Conservation (phyloP, 2,113 vertebrate species). For the Piprites chloris region DNA sequence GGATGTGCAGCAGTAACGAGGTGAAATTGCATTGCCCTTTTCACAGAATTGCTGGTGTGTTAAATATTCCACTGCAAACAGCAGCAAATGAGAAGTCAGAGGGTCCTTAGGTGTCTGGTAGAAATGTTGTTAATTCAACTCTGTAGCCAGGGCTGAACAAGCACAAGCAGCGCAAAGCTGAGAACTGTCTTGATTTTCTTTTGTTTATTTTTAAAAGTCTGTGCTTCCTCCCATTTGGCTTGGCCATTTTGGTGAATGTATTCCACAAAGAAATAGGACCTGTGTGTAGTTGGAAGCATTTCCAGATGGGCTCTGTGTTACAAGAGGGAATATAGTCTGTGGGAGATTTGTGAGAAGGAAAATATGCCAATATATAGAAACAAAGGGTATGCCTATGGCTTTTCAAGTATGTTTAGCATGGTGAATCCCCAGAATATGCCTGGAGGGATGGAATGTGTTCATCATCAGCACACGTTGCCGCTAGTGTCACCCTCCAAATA, state of each 20-base stretch:
- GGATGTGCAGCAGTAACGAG: neutral
- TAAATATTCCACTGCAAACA: neutral
- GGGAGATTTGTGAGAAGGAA: neutral
- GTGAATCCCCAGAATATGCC: neutral
- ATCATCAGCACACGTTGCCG: neutral
- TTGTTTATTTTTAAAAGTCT: neutral
- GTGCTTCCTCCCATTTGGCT: neutral
- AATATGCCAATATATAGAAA: neutral
- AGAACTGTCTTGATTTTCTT: neutral
- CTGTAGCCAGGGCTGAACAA: neutral
- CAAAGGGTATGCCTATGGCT: neutral
- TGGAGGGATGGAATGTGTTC: neutral
- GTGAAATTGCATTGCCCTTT: neutral
- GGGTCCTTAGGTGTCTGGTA: neutral
- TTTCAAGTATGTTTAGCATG: neutral
- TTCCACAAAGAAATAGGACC: neutral
- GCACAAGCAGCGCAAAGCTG: rapidly evolving
- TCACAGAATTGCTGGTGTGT: neutral
- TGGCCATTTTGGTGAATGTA: neutral
- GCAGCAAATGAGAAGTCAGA: neutral
- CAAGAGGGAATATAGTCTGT: neutral
- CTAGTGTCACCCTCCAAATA: neutral
- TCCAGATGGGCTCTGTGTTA: neutral
- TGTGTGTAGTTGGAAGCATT: neutral
- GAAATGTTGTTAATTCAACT: neutral